phyloP scores from a whole-genome alignment of 2,797 vertebrate genomes.

The Anabas testudineus region DNA sequence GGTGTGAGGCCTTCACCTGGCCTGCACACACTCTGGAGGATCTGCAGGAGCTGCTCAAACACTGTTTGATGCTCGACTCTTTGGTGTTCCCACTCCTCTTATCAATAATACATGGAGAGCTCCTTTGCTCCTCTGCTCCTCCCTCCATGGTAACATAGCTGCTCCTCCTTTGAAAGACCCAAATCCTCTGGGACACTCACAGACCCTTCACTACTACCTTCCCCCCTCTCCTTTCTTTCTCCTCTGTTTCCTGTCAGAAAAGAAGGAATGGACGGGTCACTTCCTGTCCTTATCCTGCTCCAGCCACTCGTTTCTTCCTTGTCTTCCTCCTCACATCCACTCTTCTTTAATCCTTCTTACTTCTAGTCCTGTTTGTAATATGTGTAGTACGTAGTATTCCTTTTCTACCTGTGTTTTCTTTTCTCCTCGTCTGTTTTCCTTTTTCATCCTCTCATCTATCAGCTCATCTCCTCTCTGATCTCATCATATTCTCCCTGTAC shows the following conservation, averaged over 20 bases:
- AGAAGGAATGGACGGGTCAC: too few relatives aligned
- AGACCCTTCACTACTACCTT: background rate
- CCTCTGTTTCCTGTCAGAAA: too few relatives aligned
- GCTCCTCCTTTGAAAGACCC: slow-evolving; percentile 49
- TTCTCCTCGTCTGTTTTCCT: background rate
- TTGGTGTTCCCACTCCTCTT: slow-evolving; percentile 36
- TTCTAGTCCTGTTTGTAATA: background rate
- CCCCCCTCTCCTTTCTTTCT: background rate
- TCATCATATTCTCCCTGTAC: too few relatives aligned
- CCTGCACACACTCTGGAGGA: background rate
- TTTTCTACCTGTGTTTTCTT: too few relatives aligned
- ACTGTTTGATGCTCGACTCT: slow-evolving; percentile 43
- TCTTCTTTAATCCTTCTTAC: background rate
- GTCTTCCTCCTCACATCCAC: background rate
- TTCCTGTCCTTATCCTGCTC: too few relatives aligned
- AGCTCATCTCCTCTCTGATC: too few relatives aligned
- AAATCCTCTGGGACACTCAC: slow-evolving; percentile 12
- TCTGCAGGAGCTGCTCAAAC: slow-evolving; percentile 24
- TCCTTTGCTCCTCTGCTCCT: slow-evolving; percentile 11
- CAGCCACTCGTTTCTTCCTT: background rate
- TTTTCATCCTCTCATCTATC: too few relatives aligned
- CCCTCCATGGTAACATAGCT: slow-evolving; percentile 11
- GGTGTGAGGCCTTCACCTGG: background rate
- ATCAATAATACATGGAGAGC: slow-evolving; percentile 53
- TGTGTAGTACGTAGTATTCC: too few relatives aligned